Evolutionary conservation across 2,113 vertebrate species (phyloP).

Genomic region (Ochotona curzoniae): DNA sequence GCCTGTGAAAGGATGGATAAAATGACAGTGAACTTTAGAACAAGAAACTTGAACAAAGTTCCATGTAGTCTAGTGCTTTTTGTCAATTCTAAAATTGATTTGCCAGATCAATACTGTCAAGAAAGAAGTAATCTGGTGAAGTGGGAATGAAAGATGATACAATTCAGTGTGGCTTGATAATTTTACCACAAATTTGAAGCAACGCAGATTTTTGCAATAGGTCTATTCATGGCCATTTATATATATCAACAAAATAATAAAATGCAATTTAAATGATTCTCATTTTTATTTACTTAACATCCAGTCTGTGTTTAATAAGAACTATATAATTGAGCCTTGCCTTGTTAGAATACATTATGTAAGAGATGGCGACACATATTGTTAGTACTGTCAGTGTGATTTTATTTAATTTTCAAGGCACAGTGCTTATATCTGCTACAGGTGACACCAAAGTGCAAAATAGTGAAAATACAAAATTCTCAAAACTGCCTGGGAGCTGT

Average conservation of each 20-base stretch:
- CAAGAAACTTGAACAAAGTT: slow-evolving; percentile 55
- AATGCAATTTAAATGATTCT: slow-evolving; percentile 33
- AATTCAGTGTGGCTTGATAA: background rate
- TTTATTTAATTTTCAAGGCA: background rate
- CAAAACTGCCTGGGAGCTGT: background rate
- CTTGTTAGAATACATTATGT: background rate
- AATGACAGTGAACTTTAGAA: slow-evolving; percentile 45
- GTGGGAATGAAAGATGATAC: slow-evolving; percentile 13
- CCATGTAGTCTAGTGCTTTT: slow-evolving; percentile 55
- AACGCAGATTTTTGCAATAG: background rate
- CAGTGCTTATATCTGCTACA: background rate
- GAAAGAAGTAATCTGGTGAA: slow-evolving; percentile 46
- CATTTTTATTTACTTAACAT: slow-evolving; percentile 14
- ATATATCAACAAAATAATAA: slow-evolving; percentile 54
- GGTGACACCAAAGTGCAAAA: background rate
- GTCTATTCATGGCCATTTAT: background rate
- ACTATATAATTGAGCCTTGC: slow-evolving; percentile 9
- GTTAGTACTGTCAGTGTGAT: background rate
- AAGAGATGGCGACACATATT: background rate
- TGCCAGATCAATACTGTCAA: slow-evolving; percentile 47
- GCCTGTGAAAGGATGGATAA: background rate
- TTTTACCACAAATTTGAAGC: background rate
- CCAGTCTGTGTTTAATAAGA: background rate
- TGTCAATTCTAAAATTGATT: slow-evolving; percentile 68
- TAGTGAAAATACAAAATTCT: background rate